Conservation (phyloP, 2,797 vertebrate species). For the Thripadectes ignobilis region DNA sequence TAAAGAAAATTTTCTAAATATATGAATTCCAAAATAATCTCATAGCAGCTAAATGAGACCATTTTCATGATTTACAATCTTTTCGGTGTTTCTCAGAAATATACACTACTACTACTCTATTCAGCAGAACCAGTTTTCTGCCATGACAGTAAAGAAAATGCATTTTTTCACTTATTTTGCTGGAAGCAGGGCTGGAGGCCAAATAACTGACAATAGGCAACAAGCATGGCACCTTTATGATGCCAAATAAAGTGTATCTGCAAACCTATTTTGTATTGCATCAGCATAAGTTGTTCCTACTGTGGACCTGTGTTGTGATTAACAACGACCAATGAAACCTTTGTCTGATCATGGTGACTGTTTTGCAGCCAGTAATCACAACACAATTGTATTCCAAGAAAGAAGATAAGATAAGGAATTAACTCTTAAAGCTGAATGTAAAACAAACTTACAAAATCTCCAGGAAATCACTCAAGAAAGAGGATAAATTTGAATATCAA, state of each 20-base stretch:
- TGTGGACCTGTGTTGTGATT: not conserved
- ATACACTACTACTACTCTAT: not conserved
- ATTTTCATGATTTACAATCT: not conserved
- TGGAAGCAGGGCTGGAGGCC: not conserved
- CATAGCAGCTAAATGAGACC: not conserved
- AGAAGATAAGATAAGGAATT: not conserved
- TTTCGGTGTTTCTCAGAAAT: not conserved
- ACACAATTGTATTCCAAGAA: not conserved
- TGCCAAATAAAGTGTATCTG: not conserved
- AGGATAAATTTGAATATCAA: not conserved
- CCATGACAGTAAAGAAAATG: not conserved
- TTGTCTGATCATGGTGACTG: not conserved
- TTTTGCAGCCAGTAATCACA: not conserved
- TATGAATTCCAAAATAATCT: not conserved
- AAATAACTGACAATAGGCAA: not conserved
- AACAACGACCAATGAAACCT: not conserved
- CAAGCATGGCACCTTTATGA: not conserved
- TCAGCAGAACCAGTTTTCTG: not conserved
- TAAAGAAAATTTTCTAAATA: not conserved
- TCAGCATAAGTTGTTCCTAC: not conserved
- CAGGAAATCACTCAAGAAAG: not conserved
- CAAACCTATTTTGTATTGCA: not conserved
- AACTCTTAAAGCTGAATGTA: not conserved
- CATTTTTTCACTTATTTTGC: not conserved
- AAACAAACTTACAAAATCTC: not conserved